Evolutionary conservation across 92 coral and sea anemone species (phyloP).

Genomic region (Montipora capitata): DNA sequence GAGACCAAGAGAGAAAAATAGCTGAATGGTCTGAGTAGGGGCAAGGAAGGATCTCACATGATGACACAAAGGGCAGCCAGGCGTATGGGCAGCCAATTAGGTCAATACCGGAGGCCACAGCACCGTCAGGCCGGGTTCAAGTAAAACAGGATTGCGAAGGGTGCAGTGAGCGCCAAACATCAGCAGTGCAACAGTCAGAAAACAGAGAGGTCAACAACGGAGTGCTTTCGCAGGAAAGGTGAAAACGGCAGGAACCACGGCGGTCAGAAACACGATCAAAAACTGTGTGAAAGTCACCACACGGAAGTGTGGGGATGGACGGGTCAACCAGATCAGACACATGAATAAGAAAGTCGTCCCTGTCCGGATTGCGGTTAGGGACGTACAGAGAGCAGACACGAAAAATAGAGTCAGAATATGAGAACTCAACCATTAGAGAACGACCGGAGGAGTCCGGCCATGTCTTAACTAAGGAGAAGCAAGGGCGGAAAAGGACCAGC

Average conservation of each 20-base stretch:
- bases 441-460: too few relatives aligned
- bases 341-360: constrained; percentile 4
- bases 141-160: constrained; percentile 7
- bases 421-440: too few relatives aligned
- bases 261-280: constrained; percentile 15
- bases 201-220: background rate
- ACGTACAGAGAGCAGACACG: too few relatives aligned
- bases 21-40: constrained; percentile 52
- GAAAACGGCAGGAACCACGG: background rate
- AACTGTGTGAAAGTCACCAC: constrained; percentile 50
- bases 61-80: background rate
- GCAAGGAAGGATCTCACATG: constrained; percentile 24
- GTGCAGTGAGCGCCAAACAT: constrained; percentile 46
- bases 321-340: constrained; percentile 2
- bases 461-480: too few relatives aligned
- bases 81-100: constrained; percentile 45
- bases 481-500: too few relatives aligned
- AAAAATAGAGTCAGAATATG: too few relatives aligned
- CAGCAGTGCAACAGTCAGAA: background rate
- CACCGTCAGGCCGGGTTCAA: constrained; percentile 41
- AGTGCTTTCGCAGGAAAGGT: background rate
- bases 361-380: background rate
- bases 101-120: constrained; percentile 56
- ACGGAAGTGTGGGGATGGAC: background rate
- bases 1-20: background rate